These are phyloP conservation scores for Poeciliopsis occidentalis DNA, from an alignment of 2,113 vertebrate species.

Conservation along the genomic window DNA sequence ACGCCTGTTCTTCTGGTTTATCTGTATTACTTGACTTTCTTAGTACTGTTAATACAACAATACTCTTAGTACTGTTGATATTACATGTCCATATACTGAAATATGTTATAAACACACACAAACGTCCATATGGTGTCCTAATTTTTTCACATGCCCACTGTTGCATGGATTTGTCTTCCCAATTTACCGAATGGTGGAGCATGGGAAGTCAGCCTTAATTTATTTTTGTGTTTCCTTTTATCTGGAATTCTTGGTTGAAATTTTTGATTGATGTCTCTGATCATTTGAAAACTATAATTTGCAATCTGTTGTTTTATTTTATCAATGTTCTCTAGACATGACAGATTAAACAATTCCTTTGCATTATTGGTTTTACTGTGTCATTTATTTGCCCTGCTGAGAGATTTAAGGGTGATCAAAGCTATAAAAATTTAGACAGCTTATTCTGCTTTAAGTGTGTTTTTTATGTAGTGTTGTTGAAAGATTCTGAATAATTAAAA, in stretches of 20 bases:
- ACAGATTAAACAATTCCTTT: not conserved
- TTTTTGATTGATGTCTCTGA: not conserved
- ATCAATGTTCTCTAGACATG: not conserved
- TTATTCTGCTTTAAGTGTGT: too few species aligned
- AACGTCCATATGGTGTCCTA: too few species aligned
- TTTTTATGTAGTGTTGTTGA: too few species aligned
- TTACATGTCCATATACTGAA: not conserved
- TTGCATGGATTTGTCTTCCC: not conserved
- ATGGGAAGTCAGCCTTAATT: not conserved
- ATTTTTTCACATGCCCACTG: too few species aligned
- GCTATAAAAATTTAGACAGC: too few species aligned
- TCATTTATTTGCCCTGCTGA: too few species aligned
- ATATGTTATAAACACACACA: not conserved
- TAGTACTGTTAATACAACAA: not conserved
- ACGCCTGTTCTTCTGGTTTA: not conserved
- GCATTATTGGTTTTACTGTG: not conserved
- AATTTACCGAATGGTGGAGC: not conserved
- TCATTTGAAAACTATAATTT: not conserved
- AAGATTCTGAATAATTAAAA: too few species aligned
- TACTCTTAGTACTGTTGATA: too few species aligned
- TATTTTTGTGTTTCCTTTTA: not conserved
- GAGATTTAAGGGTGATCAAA: too few species aligned
- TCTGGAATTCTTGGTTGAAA: not conserved
- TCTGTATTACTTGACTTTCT: not conserved
- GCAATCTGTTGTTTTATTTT: not conserved